A percentile compares a stretch with the other conserved stretches of the same genome.
Evolutionary conservation across 2,113 vertebrate genomes (phyloP).

Genomic region (Pygathrix nemaeus): DNA sequence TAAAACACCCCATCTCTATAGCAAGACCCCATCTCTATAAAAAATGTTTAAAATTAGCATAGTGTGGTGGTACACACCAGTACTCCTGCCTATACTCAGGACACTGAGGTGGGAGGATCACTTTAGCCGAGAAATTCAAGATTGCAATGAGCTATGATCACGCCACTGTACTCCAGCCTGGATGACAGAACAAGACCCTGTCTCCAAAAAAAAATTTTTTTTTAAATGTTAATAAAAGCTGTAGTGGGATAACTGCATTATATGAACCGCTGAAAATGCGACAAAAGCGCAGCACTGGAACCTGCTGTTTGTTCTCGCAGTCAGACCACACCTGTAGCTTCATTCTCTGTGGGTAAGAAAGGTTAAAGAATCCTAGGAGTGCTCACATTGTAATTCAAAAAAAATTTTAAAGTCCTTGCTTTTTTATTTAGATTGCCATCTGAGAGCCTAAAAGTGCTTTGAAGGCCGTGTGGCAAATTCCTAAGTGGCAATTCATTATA

Average conservation of each 20-base stretch:
- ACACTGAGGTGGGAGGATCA: too few relatives aligned
- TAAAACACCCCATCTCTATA: too few relatives aligned
- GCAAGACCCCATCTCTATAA: too few relatives aligned
- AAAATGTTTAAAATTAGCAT: too few relatives aligned
- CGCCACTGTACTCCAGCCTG: too few relatives aligned
- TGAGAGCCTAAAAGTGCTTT: conserved; percentile 20
- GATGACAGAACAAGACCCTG: too few relatives aligned
- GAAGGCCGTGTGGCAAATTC: background rate
- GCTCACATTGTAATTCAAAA: background rate
- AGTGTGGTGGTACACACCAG: too few relatives aligned
- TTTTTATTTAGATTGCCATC: conserved; percentile 20
- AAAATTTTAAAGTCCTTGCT: background rate
- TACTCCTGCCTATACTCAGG: too few relatives aligned
- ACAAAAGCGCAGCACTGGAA: background rate
- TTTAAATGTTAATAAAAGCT: too few relatives aligned
- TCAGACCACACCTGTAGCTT: background rate
- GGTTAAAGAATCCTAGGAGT: background rate
- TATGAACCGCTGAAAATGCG: background rate
- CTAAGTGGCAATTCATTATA: background rate
- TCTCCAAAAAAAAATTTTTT: too few relatives aligned
- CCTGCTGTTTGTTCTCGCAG: background rate
- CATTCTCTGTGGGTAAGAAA: background rate
- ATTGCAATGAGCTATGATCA: too few relatives aligned
- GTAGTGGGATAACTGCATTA: background rate
- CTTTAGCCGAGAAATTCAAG: too few relatives aligned